Conservation (phyloP, 2,888 invertebrate species). For the Pelosia muscerda region DNA sequence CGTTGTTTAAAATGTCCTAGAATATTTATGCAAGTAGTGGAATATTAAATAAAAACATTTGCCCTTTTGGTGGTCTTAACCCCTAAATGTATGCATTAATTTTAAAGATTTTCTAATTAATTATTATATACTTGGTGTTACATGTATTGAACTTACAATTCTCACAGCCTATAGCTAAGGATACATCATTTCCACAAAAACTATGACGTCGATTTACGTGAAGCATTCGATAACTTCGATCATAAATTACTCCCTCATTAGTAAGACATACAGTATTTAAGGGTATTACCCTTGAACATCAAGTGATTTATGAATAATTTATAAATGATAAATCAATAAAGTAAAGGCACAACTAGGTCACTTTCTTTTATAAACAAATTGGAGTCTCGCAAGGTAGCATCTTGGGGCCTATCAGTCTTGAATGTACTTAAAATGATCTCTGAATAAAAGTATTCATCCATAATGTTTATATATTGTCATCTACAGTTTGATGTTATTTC, state of each 20-base stretch:
- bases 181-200: slow-evolving; percentile 5
- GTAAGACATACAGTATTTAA: too few relatives aligned
- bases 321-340: not conserved
- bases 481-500: not conserved
- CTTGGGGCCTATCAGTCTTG: not conserved
- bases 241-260: not conserved
- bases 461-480: not conserved
- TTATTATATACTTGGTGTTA: slow-evolving; percentile 2
- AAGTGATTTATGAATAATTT: not conserved
- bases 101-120: not conserved
- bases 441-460: not conserved
- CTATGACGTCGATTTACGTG: not conserved
- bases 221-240: slow-evolving; percentile 6
- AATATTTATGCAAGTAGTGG: too few relatives aligned
- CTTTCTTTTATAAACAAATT: not conserved
- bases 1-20: too few relatives aligned
- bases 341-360: not conserved
- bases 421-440: not conserved
- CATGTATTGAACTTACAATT: not conserved
- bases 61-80: too few relatives aligned
- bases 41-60: too few relatives aligned
- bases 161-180: slow-evolving; percentile 8
- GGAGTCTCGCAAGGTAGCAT: slow-evolving; percentile 4
- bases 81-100: not conserved
- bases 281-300: not conserved